Evolutionary conservation across 2,888 invertebrate species (phyloP), one percentile per base, ranked within the genome.

Genomic region (Mayetiola destructor): DNA sequence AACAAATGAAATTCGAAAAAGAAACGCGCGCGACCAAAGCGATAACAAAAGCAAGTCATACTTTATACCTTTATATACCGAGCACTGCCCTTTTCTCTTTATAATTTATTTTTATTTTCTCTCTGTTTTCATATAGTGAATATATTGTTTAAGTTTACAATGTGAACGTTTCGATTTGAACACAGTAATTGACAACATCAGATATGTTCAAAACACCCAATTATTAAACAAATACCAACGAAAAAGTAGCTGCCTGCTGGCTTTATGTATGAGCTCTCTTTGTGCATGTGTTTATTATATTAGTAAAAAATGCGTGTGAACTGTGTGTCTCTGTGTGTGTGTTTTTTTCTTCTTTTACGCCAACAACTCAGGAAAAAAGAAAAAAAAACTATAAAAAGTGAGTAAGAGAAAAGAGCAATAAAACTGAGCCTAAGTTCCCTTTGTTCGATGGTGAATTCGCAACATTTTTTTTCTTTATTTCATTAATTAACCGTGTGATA

Each of bases 201-300:
- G 27, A 48, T 48, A 48, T n/a, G n/a, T n/a, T n/a, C 48, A 48
- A 48, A 48, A 27, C n/a, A 48, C 48, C 27, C 48, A 48, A 27
- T 48, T 48, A 48, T 27, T 42, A 23, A 21, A 8, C 14, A 14
- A 23, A 12, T 23, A 23, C n/a, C 48, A n/a, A 27, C 27, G 27
- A 27, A 27, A 27, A 6, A 21, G 9, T 39, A 16, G 6, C 23
- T 48, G 48, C 27, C 27, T 23, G n/a, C 29, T n/a, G 16, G n/a
- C n/a, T 48, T n/a, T 23, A 27, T 23, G 23, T 23, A 14, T 23
- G 23, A 23, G 42, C 9, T 23, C 23, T 10, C 8, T 3, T 18
- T 21, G 6, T 23, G 9, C 14, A 23, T 12, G 23, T 42, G 42
- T n/a, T n/a, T n/a, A 3, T 16, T 23, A 27, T 48, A 27, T 14